Base-by-base conservation (phyloP, 1,140 invertebrate species). In the Brachionus angularis region DNA sequence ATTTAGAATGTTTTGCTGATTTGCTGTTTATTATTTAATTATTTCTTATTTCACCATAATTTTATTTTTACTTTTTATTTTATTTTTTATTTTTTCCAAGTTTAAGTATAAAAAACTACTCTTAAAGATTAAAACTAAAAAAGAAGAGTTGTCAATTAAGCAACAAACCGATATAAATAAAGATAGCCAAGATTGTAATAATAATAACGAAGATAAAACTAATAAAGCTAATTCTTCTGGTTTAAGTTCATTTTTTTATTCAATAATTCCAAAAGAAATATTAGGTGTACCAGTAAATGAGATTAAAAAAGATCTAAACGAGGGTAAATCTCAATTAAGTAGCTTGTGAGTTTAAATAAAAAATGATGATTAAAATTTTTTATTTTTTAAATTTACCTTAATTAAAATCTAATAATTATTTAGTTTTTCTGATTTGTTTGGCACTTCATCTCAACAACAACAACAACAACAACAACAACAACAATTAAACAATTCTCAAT, bases 381-480 rank as follows among this genome's bases (percentile, higher is more conserved):
- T 14, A 2, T 5, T 14, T 42, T 7, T 42, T 5, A 42, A 42
- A 42, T 5, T 14, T 42, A 14, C 16, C 3, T 7, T 14, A 42
- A 7, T 39, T 39, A 8, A n/a, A n/a, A n/a, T n/a, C n/a, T n/a
- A n/a, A n/a, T n/a, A n/a, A n/a, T n/a, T n/a, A n/a, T n/a, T n/a
- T n/a, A 71, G 70, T 23, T 71, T 71, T 61, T 71, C 70, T 2
- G 70, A 49, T 71, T 47, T 71, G 18, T 71, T 71, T 36, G 49
- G 46, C 23, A 71, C 29, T 55, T 53, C 47, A 25, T 33, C 47
- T 5, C 61, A 44, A 12, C 5, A 3, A 39, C 34, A 39, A 39
- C 34, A 39, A 39, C 10, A 12, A 12, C n/a, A 39, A 12, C 34
- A 39, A 12, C 34, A 39, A 12, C 34, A 39, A 3, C 34, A 3